These are phyloP conservation scores for Drosophila differens DNA, from an alignment of 2,888 invertebrate genomes.

Conservation along the genomic window DNA sequence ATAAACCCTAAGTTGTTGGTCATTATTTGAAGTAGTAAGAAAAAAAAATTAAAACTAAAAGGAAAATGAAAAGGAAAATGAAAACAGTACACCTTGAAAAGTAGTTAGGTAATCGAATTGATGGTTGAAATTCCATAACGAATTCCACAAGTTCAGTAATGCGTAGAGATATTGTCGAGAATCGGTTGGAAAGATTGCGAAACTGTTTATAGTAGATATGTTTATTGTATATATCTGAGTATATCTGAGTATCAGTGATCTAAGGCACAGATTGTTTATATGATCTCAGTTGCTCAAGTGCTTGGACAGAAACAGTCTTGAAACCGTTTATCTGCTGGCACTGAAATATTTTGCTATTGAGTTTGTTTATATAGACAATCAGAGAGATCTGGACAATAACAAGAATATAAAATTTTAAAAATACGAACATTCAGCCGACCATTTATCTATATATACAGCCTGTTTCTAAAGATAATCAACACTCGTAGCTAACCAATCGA, in stretches of 20 bases:
- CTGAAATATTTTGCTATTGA: background rate
- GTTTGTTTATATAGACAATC: background rate
- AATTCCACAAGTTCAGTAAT: slow-evolving; percentile 2
- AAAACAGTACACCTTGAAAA: background rate
- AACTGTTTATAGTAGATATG: background rate
- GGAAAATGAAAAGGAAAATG: background rate
- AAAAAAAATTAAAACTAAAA: no score
- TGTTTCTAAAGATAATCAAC: background rate
- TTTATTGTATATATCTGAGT: background rate
- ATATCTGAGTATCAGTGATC: background rate
- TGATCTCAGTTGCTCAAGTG: slow-evolving; percentile 1
- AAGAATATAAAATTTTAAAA: background rate
- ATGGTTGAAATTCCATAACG: background rate
- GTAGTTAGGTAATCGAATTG: slow-evolving; percentile 13
- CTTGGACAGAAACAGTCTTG: background rate
- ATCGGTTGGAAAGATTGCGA: background rate
- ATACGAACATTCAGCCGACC: background rate
- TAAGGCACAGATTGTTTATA: background rate
- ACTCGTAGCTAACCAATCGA: background rate
- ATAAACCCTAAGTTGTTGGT: background rate
- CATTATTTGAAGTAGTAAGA: background rate
- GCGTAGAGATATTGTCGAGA: slow-evolving; percentile 1
- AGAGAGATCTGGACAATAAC: background rate
- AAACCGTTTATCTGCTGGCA: background rate
- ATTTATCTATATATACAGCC: background rate